A percentile compares a stretch with the other conserved stretches of the same genome.
phyloP scores from a whole-genome alignment of 2,797 vertebrate genomes.

The Novumbra hubbsi region DNA sequence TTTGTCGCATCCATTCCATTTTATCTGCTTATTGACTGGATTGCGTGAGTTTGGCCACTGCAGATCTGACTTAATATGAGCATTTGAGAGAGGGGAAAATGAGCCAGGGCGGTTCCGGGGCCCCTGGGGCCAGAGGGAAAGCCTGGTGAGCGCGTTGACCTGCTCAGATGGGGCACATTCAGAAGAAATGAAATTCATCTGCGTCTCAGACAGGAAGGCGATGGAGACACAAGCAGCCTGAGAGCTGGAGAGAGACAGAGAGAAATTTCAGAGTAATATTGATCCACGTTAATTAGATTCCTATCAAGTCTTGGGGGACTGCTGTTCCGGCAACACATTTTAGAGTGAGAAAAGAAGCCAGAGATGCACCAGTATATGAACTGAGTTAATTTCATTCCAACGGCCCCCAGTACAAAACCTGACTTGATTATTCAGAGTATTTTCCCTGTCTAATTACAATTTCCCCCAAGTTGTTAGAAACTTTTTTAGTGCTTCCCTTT shows the following conservation, averaged over 20 bases:
- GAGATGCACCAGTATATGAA: slow-evolving; percentile 75
- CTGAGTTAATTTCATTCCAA: slow-evolving; percentile 75
- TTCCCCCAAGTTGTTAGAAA: slow-evolving; percentile 67
- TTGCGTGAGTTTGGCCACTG: slow-evolving; percentile 1
- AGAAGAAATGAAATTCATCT: slow-evolving; percentile 54
- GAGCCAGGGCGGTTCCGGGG: slow-evolving; percentile 2
- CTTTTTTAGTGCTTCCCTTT: slow-evolving; percentile 34
- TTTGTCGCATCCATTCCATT: slow-evolving; percentile 16
- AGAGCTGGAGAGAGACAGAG: slow-evolving; percentile 64
- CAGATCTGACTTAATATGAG: slow-evolving; percentile 9
- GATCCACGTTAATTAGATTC: slow-evolving; percentile 81
- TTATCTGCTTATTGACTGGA: slow-evolving; percentile 23
- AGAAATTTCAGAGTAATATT: slow-evolving; percentile 75
- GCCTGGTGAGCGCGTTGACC: slow-evolving; percentile 36
- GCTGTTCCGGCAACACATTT: slow-evolving; percentile 74
- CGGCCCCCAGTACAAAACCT: slow-evolving; percentile 70
- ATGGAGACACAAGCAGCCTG: slow-evolving; percentile 54
- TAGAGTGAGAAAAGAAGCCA: slow-evolving; percentile 67
- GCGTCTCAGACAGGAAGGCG: slow-evolving; percentile 40
- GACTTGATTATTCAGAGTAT: slow-evolving; percentile 78
- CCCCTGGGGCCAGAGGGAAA: slow-evolving; percentile 21
- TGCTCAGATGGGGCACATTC: slow-evolving; percentile 41
- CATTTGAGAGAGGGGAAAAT: slow-evolving; percentile 13
- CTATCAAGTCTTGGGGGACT: slow-evolving; percentile 46
- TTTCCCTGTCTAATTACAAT: slow-evolving; percentile 77